Percentiles rank a stretch among this genome's conserved stretches.
phyloP scores from a whole-genome alignment of 2,888 invertebrate genomes.

The Phaonia tiefii region DNA sequence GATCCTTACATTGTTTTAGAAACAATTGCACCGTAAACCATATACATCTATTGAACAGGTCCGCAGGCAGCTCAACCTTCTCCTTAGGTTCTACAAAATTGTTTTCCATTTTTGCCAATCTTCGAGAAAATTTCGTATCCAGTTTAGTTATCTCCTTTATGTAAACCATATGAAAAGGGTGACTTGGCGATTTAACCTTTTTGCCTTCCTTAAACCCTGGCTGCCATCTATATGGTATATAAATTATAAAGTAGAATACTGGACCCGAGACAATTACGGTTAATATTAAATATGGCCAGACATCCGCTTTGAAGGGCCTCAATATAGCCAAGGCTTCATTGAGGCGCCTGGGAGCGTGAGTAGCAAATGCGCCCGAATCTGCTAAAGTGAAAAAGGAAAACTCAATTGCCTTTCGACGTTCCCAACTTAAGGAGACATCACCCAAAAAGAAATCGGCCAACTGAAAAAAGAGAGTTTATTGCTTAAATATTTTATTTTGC shows the following conservation, averaged over 20 bases:
- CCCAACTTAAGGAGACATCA: slow-evolving; percentile 88
- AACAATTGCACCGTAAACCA: slow-evolving; percentile 88
- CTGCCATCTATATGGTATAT: slow-evolving; percentile 81
- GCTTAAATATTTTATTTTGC: not conserved
- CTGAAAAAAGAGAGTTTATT: slow-evolving; percentile 70
- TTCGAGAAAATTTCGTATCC: slow-evolving; percentile 66
- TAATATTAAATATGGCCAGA: slow-evolving; percentile 87
- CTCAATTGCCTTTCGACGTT: slow-evolving; percentile 86
- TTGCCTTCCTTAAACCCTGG: not conserved
- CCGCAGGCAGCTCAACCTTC: slow-evolving; percentile 70
- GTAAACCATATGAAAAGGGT: slow-evolving; percentile 73
- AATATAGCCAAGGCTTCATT: slow-evolving; percentile 88
- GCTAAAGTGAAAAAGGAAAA: slow-evolving; percentile 89
- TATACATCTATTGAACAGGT: slow-evolving; percentile 84
- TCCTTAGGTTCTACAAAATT: not conserved
- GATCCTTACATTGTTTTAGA: slow-evolving; percentile 85
- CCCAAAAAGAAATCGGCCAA: slow-evolving; percentile 87
- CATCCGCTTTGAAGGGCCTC: slow-evolving; percentile 88
- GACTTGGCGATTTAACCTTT: slow-evolving; percentile 57
- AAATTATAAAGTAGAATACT: slow-evolving; percentile 85
- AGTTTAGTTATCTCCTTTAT: slow-evolving; percentile 76
- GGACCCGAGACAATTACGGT: slow-evolving; percentile 86
- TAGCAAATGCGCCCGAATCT: slow-evolving; percentile 89
- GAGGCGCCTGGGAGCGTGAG: slow-evolving; percentile 87
- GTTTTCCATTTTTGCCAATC: slow-evolving; percentile 41